These are phyloP conservation scores for Catagonus wagneri DNA, from an alignment of 2,113 vertebrate species.

Conservation along the genomic window DNA sequence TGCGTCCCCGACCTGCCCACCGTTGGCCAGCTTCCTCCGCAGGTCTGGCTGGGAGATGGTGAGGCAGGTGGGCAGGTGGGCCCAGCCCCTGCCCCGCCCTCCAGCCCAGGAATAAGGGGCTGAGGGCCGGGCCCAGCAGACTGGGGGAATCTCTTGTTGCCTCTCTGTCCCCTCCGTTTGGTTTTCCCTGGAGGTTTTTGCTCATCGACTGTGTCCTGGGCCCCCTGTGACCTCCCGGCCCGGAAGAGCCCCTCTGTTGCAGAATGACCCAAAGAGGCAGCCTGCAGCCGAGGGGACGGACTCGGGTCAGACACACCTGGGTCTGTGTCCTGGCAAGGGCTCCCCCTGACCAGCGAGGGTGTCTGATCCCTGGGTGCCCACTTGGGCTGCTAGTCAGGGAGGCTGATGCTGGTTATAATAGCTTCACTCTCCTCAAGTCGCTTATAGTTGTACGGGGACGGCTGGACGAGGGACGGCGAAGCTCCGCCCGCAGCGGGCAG, in stretches of 20 bases:
- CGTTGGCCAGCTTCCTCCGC: not conserved
- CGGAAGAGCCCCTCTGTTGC: accelerated
- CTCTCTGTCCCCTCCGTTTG: constrained; percentile 24
- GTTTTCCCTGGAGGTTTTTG: not conserved
- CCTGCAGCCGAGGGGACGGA: not conserved
- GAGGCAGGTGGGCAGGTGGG: constrained; percentile 76
- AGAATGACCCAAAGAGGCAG: not conserved
- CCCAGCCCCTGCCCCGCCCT: not conserved
- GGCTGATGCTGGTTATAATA: accelerated
- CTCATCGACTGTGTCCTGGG: not conserved
- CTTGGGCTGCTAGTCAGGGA: not conserved
- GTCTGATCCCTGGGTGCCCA: not conserved
- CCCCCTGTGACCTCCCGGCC: not conserved
- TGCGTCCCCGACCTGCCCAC: not conserved
- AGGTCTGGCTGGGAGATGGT: not conserved
- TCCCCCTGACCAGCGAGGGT: accelerated
- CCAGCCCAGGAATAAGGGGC: constrained; percentile 40
- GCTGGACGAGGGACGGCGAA: not conserved
- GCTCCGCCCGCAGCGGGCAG: not conserved
- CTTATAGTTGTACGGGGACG: too few species aligned
- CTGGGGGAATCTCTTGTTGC: constrained; percentile 30
- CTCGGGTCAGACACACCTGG: not conserved
- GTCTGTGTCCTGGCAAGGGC: accelerated
- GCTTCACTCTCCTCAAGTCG: not conserved
- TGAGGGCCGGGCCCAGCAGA: not conserved